Evolutionary conservation across 2,797 vertebrate genomes (phyloP).

Genomic region (Gallirallus australis): DNA sequence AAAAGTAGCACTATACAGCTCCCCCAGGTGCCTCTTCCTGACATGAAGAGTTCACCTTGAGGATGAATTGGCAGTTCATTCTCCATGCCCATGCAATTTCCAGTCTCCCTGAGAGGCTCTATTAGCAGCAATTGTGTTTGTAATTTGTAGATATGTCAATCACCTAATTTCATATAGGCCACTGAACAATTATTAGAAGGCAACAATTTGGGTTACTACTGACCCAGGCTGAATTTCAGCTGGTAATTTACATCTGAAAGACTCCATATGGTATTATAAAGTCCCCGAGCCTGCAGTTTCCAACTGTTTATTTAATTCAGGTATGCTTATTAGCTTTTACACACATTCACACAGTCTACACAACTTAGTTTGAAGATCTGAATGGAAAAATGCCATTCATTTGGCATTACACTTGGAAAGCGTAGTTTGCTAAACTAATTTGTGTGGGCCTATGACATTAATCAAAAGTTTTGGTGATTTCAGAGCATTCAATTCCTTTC

Average conservation of each 20-base stretch:
- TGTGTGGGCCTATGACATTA: not conserved
- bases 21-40: slow-evolving; percentile 22
- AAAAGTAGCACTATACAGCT: slow-evolving; percentile 18
- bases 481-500: not conserved
- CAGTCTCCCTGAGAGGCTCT: slow-evolving; percentile 44
- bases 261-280: slow-evolving; percentile 51
- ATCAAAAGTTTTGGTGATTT: not conserved
- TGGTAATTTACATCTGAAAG: slow-evolving; percentile 67
- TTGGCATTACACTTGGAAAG: not conserved
- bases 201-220: slow-evolving; percentile 58
- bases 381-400: not conserved
- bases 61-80: slow-evolving; percentile 58
- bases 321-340: slow-evolving; percentile 42
- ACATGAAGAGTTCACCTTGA: slow-evolving; percentile 56
- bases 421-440: not conserved
- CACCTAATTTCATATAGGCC: slow-evolving; percentile 63
- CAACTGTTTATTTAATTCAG: slow-evolving; percentile 60
- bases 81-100: slow-evolving; percentile 37
- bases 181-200: slow-evolving; percentile 62
- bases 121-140: slow-evolving; percentile 58
- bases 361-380: not conserved
- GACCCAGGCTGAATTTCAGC: slow-evolving; percentile 64
- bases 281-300: not conserved
- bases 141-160: slow-evolving; percentile 66
- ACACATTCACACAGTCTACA: not conserved